Base-by-base conservation (phyloP, 1,140 invertebrate genomes). In the Mactra quadrangularis region DNA sequence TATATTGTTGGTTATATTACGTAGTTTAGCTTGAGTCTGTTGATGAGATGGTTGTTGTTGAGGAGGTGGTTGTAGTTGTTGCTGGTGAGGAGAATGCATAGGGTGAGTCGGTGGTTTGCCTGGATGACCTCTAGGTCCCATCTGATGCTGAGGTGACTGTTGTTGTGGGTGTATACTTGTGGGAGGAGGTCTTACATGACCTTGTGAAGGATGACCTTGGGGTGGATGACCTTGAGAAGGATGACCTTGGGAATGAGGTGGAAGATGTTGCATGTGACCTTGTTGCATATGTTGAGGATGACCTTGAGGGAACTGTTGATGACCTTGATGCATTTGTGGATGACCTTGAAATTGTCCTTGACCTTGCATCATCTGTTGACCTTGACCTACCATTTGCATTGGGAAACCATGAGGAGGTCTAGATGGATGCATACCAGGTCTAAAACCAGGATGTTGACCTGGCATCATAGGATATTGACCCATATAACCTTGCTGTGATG, bases 231-330 rank as follows among this genome's bases (percentile, higher is more conserved):
- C 38, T 0, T 38, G 29, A n/a, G n/a, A n/a, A 50, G 2, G n/a
- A 7, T 78, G 47, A 29, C 38, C 29, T 35, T 74, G 71, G 1
- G 17, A 55, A 35, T 50, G 68, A 19, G n/a, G 70, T 15, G 62
- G 29, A 71, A 85, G 86, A 27, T 74, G 83, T 15, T 50, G 76
- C 31, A 47, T 89, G 41, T 89, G 89, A 38, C 57, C 45, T 60
- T 47, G 76, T 15, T 29, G 53, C 15, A 41, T 15, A 70, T 66
- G 62, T 17, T 45, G 62, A 29, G 78, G 82, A 71, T 71, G 86
- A 60, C 76, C 79, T 64, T 64, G 74, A 64, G 33, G 13, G 13
- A 64, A 38, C 22, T 59, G 72, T n/a, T 59, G 57, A 11, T 50
- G 45, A n/a, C 25, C 45, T 64, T 57, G 74, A 60, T 60, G 72